Evolutionary conservation across 1,140 invertebrate species (phyloP), one percentile per base, ranked within the genome.

Genomic region (Phymorhynchus buccinoides): DNA sequence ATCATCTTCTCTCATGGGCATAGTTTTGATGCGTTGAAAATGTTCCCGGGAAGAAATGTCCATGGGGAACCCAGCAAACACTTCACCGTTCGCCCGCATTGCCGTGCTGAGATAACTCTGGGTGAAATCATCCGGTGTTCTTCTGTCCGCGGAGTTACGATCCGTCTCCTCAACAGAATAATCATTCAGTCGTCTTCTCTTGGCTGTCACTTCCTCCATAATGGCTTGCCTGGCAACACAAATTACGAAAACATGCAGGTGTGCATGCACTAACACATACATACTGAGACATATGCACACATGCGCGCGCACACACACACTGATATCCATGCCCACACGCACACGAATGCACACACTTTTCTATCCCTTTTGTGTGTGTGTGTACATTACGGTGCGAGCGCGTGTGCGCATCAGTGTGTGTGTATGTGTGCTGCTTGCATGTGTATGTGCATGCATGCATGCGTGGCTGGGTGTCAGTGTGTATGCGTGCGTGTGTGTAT

Each of bases 1-100:
- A 35, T 81, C 80, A 18, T 81, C 80, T 32, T 81, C 80, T n/a
- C 52, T 35, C 80, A 81, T 66, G 1, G 80, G 0, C 80, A 81
- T 81, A n/a, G 80, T 39, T 30, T 27, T 9, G 44, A 81, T 37
- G 35, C 52, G 39, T 32, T 18, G 44, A 1, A 81, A 16, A 18
- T 81, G 80, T 9, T 81, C 52, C 35, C 66, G 35, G 3, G 35
- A 18, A 3, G 80, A 37, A 35, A 39, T 62, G 18, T 32, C 14
- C n/a, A 81, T 12, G 27, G 32, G 44, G 37, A 81, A 62, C 62
- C 35, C 66, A 16, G 52, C 30, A 66, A 81, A 62, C 35, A 81
- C 35, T 6, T 81, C 80, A 56, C 80, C 80, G 48, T 81, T 22
- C 30, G 66, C 80, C 16, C 3, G n/a, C n/a, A n/a, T 39, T 16